phyloP scores from a whole-genome alignment of 2,888 invertebrate genomes.

The Nymphalis polychloros region DNA sequence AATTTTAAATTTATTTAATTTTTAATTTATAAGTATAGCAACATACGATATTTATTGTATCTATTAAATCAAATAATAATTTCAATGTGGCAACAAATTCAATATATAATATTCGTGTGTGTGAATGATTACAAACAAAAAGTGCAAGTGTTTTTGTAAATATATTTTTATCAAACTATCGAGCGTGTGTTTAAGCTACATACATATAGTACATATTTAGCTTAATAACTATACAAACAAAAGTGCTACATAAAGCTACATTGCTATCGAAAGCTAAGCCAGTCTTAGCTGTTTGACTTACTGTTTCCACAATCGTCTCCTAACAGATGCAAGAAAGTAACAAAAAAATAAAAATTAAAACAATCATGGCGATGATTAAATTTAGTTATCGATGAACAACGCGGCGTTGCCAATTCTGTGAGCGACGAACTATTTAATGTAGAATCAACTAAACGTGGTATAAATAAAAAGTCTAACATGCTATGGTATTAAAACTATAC shows the following conservation, averaged over 20 bases:
- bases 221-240: constrained; percentile 43
- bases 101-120: constrained; percentile 33
- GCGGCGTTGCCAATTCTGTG: constrained; percentile 58
- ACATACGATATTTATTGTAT: constrained; percentile 26
- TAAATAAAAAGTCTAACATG: constrained; percentile 40
- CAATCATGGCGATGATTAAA: constrained; percentile 66
- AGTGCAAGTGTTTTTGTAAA: constrained; percentile 41
- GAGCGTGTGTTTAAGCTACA: constrained; percentile 42
- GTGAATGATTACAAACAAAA: constrained; percentile 41
- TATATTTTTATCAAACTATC: constrained; percentile 19
- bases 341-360: constrained; percentile 71
- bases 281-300: constrained; percentile 77
- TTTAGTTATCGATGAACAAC: constrained; percentile 44
- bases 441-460: constrained; percentile 31
- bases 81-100: constrained; percentile 30
- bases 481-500: constrained; percentile 37
- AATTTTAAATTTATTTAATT: constrained; percentile 11
- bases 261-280: constrained; percentile 72
- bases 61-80: constrained; percentile 27
- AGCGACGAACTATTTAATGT: constrained; percentile 35
- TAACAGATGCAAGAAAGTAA: constrained; percentile 81
- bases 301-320: constrained; percentile 82
- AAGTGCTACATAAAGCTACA: constrained; percentile 61
- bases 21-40: constrained; percentile 12
- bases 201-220: constrained; percentile 46